Percentiles rank a stretch among this genome's conserved stretches.
Conservation (phyloP, 2,888 invertebrate species). For the Caenorhabditis japonica region DNA sequence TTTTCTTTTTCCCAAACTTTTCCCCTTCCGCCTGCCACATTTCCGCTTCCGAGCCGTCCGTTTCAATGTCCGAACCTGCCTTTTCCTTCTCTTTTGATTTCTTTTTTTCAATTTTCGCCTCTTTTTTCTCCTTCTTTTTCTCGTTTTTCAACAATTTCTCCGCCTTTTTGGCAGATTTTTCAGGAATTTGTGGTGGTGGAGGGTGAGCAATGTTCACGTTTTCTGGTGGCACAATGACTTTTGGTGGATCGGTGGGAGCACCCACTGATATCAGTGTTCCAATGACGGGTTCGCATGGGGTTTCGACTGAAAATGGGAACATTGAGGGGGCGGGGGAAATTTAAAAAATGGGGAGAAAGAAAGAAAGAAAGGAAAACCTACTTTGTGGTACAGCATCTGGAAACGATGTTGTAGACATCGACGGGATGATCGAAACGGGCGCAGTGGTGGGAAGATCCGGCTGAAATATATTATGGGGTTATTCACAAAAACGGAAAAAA, state of each 20-base stretch:
- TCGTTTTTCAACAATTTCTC: constrained; percentile 29
- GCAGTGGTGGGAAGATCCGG: constrained; percentile 47
- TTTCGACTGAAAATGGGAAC: not conserved
- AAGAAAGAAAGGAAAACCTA: too few relatives aligned
- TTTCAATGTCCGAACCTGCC: constrained; percentile 54
- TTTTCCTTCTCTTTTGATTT: constrained; percentile 45
- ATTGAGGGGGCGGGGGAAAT: too few relatives aligned
- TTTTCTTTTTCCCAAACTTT: constrained; percentile 49
- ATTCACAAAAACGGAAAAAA: too few relatives aligned
- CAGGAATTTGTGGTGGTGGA: not conserved
- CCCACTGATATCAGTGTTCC: constrained; percentile 46
- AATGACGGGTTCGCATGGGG: constrained; percentile 22
- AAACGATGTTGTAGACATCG: constrained; percentile 50
- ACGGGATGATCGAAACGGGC: constrained; percentile 49
- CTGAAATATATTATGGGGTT: constrained; percentile 32
- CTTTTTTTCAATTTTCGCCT: constrained; percentile 24
- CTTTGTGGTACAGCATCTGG: constrained; percentile 27
- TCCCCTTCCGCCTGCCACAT: constrained; percentile 55
- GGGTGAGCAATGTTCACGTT: not conserved
- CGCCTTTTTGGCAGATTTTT: constrained; percentile 7
- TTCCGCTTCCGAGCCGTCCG: constrained; percentile 66
- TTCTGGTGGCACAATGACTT: not conserved
- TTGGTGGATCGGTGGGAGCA: constrained; percentile 34
- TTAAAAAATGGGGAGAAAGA: too few relatives aligned
- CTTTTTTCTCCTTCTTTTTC: constrained; percentile 53